phyloP scores from a whole-genome alignment of 2,113 vertebrate species.

The Brachyhypopomus gauderio region DNA sequence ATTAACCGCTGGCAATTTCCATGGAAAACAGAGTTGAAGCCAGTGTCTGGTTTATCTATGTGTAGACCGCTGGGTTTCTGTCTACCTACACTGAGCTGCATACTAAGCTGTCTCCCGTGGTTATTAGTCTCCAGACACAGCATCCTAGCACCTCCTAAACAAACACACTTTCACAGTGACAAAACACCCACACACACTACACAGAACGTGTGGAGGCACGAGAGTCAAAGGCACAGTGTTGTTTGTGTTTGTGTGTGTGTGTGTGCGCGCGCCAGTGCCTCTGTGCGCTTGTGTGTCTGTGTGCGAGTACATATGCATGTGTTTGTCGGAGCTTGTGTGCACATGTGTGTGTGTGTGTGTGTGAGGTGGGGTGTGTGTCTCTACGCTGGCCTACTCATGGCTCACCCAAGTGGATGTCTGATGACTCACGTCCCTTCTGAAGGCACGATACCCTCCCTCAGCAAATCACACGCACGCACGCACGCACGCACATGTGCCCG shows the following conservation, averaged over 20 bases:
- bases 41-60: constrained; percentile 20
- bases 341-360: not conserved
- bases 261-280: not conserved
- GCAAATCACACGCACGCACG: not conserved
- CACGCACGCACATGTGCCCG: not conserved
- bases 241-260: constrained; percentile 10
- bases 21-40: constrained; percentile 1
- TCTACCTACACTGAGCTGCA: constrained; percentile 12
- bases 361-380: constrained; percentile 1
- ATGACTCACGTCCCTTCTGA: constrained; percentile 47
- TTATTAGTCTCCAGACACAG: constrained; percentile 30
- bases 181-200: constrained; percentile 19
- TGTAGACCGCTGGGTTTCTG: constrained; percentile 27
- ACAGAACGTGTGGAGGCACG: constrained; percentile 32
- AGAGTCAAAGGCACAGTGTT: constrained; percentile 10
- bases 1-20: constrained; percentile 23
- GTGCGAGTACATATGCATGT: not conserved
- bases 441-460: constrained; percentile 14
- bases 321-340: constrained; percentile 6
- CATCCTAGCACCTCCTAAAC: constrained; percentile 26
- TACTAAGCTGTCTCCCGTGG: constrained; percentile 23
- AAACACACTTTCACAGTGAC: constrained; percentile 35
- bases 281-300: constrained; percentile 21
- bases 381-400: constrained; percentile 28
- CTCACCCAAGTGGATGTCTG: constrained; percentile 35